Evolutionary conservation across 2,113 vertebrate species (phyloP).

Genomic region (Sarotherodon lohbergeri): DNA sequence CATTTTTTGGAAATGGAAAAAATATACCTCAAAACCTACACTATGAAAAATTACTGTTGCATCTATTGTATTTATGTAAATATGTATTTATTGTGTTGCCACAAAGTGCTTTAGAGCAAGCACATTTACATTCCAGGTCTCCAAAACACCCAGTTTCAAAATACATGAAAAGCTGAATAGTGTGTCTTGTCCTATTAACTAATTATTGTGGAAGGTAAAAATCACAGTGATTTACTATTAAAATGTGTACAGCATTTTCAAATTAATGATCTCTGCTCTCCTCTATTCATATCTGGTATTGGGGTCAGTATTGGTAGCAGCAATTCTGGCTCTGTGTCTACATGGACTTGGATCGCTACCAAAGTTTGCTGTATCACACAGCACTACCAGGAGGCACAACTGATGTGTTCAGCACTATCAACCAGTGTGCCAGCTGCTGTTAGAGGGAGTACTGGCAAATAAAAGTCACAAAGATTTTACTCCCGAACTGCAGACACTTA

Average conservation of each 20-base stretch:
- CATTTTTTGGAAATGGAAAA: not conserved
- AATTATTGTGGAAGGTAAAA: not conserved
- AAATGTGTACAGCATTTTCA: not conserved
- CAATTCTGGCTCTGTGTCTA: not conserved
- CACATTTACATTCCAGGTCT: not conserved
- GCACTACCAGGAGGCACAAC: not conserved
- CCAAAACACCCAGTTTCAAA: not conserved
- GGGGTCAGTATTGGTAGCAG: not conserved
- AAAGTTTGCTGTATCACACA: not conserved
- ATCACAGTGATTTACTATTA: not conserved
- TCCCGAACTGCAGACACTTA: not conserved
- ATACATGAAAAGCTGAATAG: not conserved
- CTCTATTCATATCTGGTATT: not conserved
- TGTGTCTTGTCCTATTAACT: not conserved
- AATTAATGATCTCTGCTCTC: not conserved
- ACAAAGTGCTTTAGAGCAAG: not conserved
- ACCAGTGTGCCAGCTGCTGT: not conserved
- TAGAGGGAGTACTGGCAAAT: not conserved
- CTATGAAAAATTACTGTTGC: not conserved
- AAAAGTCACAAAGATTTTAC: not conserved
- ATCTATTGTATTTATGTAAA: not conserved
- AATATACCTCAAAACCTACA: not conserved
- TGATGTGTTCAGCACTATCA: not conserved
- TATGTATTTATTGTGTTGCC: not conserved
- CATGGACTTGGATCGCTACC: not conserved